Percentiles rank a stretch among this genome's conserved stretches.
phyloP scores from a whole-genome alignment of 2,113 vertebrate genomes.

The Solea senegalensis region DNA sequence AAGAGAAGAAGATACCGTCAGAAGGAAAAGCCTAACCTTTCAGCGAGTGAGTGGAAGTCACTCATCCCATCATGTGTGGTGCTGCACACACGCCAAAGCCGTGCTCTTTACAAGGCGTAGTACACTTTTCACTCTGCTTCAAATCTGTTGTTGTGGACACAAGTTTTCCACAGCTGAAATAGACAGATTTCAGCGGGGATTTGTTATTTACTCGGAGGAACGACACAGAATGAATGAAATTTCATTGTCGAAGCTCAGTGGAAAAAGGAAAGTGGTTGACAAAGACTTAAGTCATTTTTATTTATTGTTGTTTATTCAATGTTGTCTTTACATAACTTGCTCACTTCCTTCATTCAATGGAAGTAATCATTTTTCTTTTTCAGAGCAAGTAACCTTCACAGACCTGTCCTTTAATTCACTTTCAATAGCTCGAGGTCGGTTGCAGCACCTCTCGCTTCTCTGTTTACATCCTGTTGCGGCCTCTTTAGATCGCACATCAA shows the following conservation, averaged over 20 bases:
- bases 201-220: background rate
- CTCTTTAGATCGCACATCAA: conserved; percentile 2
- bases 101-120: conserved; percentile 46
- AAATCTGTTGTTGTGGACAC: conserved; percentile 60
- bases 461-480: conserved; percentile 32
- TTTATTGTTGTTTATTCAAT: too few relatives aligned
- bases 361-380: too few relatives aligned
- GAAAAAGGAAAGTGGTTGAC: conserved; percentile 1
- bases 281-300: background rate
- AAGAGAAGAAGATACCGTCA: conserved; percentile 48
- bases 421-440: conserved; percentile 30
- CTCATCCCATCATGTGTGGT: conserved; percentile 67
- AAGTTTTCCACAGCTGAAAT: conserved; percentile 28
- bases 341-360: background rate
- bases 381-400: background rate
- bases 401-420: conserved; percentile 11
- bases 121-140: conserved; percentile 60
- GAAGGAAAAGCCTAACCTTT: conserved; percentile 76
- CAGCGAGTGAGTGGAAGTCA: conserved; percentile 65
- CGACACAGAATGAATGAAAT: conserved; percentile 26
- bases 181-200: conserved; percentile 7
- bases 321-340: too few relatives aligned
- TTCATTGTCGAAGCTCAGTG: too few relatives aligned
- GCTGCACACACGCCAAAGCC: conserved; percentile 36
- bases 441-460: conserved; percentile 11